Percentiles rank a stretch among this genome's conserved stretches.
Evolutionary conservation across 2,797 vertebrate genomes (phyloP).

Genomic region (Etheostoma nigrum): DNA sequence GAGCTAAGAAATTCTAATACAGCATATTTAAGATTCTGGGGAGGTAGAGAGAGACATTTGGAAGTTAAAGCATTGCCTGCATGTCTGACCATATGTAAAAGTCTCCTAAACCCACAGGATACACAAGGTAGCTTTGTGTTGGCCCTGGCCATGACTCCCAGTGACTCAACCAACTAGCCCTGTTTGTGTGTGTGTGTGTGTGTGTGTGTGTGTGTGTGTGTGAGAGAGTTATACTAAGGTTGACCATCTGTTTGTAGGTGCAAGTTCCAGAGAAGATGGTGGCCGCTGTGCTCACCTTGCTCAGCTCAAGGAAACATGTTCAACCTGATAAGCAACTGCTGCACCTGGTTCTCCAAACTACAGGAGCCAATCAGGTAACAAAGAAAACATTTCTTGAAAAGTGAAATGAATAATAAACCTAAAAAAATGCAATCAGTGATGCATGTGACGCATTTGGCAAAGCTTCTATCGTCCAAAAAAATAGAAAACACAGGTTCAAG

Average conservation of each 20-base stretch:
- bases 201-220: no score
- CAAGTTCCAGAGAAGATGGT: constrained; percentile 85
- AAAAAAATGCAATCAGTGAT: not conserved
- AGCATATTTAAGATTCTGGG: not conserved
- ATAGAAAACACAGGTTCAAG: not conserved
- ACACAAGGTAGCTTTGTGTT: constrained; percentile 38
- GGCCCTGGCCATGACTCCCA: not conserved
- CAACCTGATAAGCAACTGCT: constrained; percentile 89
- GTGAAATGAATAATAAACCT: not conserved
- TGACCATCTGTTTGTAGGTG: constrained; percentile 72
- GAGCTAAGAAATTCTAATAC: not conserved
- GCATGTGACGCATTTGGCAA: not conserved
- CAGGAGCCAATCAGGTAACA: constrained; percentile 87
- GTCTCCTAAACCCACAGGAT: constrained; percentile 39
- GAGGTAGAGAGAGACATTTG: constrained; percentile 15
- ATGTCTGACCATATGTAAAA: constrained; percentile 48
- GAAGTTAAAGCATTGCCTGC: constrained; percentile 9
- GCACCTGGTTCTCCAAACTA: constrained; percentile 84
- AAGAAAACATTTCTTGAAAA: not conserved
- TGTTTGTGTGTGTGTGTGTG: not conserved
- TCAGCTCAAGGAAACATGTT: constrained; percentile 87
- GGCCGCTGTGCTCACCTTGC: constrained; percentile 78
- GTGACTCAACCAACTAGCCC: constrained; percentile 10
- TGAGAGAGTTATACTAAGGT: constrained; percentile 33
- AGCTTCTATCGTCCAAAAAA: not conserved